Conservation (phyloP, 1,140 invertebrate genomes). For the Cecropterus lyciades region DNA sequence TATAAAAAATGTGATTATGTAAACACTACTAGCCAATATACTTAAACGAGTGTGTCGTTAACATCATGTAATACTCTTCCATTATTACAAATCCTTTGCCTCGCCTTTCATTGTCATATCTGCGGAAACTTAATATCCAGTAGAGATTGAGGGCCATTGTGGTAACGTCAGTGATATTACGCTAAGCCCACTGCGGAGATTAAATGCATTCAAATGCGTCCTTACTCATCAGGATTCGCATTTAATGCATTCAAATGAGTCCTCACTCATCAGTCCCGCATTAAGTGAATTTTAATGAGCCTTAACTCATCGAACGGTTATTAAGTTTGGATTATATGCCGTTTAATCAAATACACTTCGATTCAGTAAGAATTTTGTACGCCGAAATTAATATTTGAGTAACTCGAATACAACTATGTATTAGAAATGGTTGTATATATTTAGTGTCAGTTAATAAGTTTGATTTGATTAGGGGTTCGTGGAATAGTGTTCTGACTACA, state of each 20-base stretch:
- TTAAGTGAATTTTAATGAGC: slow-evolving; percentile 1
- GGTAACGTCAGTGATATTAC: slow-evolving; percentile 30
- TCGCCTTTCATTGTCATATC: slow-evolving; percentile 35
- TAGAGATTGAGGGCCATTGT: slow-evolving; percentile 32
- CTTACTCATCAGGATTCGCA: slow-evolving; percentile 10
- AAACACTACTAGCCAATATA: no score
- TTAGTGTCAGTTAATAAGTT: no score
- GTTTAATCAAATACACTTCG: no score
- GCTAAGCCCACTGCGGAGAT: slow-evolving; percentile 25
- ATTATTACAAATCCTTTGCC: slow-evolving; percentile 8
- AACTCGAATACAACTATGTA: no score
- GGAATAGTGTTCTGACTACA: no score
- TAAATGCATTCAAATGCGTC: slow-evolving; percentile 28
- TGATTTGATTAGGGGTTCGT: no score
- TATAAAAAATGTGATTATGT: no score
- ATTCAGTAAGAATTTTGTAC: no score
- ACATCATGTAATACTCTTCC: not conserved
- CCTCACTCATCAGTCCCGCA: slow-evolving; percentile 10
- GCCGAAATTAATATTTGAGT: no score
- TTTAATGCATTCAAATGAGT: slow-evolving; percentile 20
- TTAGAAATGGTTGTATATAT: no score
- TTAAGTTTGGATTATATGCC: not conserved
- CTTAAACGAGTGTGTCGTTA: no score
- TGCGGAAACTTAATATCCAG: slow-evolving; percentile 55
- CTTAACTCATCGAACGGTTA: not conserved